A percentile compares a stretch with the other conserved stretches of the same genome.
These are phyloP conservation scores for Umimayanthus chanpuru DNA, from an alignment of 92 coral and sea anemone genomes.

Conservation along the genomic window DNA sequence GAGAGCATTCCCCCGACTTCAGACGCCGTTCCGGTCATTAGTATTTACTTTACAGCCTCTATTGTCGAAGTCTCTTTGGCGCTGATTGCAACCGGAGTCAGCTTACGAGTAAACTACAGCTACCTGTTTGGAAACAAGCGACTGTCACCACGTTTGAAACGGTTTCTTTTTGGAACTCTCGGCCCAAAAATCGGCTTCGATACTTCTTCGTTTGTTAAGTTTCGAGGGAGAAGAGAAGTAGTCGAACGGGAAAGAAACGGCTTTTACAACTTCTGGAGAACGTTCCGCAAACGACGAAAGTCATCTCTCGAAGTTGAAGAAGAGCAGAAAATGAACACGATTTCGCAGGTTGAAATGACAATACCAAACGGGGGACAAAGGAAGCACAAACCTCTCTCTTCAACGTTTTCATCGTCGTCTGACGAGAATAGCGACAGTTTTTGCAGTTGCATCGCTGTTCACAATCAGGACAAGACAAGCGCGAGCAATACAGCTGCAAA, in stretches of 20 bases:
- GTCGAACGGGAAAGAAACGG: not conserved
- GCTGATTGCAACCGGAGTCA: conserved; percentile 61
- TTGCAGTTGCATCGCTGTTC: conserved; percentile 31
- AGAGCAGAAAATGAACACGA: conserved; percentile 7
- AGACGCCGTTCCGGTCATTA: conserved; percentile 66
- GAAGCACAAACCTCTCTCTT: not conserved
- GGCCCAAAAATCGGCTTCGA: conserved; percentile 61
- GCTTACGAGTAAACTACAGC: conserved; percentile 61
- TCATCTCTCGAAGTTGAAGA: not conserved
- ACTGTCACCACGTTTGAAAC: conserved; percentile 28
- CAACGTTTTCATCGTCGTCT: conserved; percentile 9
- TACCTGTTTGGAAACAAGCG: conserved; percentile 54
- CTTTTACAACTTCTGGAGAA: not conserved
- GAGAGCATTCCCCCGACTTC: conserved; percentile 73
- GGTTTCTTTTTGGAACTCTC: conserved; percentile 50
- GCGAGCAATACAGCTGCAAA: not conserved
- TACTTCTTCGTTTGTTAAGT: conserved; percentile 4
- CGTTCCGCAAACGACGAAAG: conserved; percentile 7
- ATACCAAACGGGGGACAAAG: conserved; percentile 6
- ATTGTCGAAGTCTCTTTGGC: conserved; percentile 66
- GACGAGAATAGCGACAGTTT: conserved; percentile 27
- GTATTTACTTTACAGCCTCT: conserved; percentile 62
- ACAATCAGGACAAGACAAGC: not conserved
- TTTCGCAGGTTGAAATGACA: not conserved
- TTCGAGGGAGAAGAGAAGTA: not conserved